Conservation (phyloP, 2,797 vertebrate genomes). For the Takifugu rubripes region DNA sequence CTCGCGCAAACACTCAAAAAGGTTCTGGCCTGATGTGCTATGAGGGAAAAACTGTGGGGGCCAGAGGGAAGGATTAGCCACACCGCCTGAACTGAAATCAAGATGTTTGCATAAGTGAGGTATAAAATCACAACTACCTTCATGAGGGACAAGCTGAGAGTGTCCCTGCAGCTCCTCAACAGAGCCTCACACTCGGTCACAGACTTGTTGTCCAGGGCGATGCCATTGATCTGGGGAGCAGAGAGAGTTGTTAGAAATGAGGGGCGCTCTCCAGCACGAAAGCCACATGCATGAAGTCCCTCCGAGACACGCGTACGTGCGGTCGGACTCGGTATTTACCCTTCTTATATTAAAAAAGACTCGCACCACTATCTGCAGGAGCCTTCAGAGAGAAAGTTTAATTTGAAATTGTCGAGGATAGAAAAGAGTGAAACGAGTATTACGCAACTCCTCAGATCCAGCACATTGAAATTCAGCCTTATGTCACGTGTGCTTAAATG, state of each 20-base stretch:
- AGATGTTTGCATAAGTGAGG: slow-evolving; percentile 10
- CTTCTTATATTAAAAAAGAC: too few species aligned
- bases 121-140: slow-evolving; percentile 79
- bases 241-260: too few species aligned
- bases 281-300: too few species aligned
- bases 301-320: slow-evolving; percentile 1
- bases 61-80: background rate
- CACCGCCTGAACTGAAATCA: background rate
- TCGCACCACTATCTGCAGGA: too few species aligned
- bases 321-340: background rate
- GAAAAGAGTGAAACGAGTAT: too few species aligned
- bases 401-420: too few species aligned
- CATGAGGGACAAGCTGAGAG: slow-evolving; percentile 92
- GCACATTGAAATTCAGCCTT: too few species aligned
- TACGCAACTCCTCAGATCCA: too few species aligned
- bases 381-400: too few species aligned
- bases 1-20: slow-evolving; percentile 92
- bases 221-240: slow-evolving; percentile 89
- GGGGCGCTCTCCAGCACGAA: too few species aligned
- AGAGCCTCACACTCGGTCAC: slow-evolving; percentile 95
- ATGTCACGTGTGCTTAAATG: background rate
- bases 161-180: slow-evolving; percentile 89
- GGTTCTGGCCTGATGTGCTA: slow-evolving; percentile 92
- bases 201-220: slow-evolving; percentile 96
- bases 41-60: slow-evolving; percentile 87